Percentiles rank a stretch among this genome's conserved stretches.
phyloP scores from a whole-genome alignment of 2,113 vertebrate genomes.

The Lophochroa leadbeateri region DNA sequence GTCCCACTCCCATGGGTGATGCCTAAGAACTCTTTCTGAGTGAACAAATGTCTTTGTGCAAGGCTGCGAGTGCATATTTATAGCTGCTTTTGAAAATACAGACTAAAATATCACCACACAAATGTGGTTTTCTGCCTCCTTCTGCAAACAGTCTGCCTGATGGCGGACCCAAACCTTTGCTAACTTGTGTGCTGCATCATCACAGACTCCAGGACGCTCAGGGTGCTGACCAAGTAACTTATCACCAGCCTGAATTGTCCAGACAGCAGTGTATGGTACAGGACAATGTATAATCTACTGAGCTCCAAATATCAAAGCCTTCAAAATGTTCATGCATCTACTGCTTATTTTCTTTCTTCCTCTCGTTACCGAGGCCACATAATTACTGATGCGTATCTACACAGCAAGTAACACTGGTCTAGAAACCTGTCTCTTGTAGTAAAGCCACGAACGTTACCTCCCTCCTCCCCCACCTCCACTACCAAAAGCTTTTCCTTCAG shows the following conservation, averaged over 20 bases:
- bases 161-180: background rate
- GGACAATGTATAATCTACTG: background rate
- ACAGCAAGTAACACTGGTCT: background rate
- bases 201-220: fast-evolving
- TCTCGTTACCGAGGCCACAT: constrained; percentile 1
- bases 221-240: background rate
- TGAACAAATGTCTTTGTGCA: background rate
- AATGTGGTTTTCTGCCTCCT: background rate
- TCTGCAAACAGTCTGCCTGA: background rate
- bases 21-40: background rate
- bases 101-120: background rate
- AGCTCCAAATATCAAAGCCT: background rate
- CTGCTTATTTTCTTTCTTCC: constrained; percentile 17
- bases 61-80: background rate
- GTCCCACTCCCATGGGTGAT: background rate
- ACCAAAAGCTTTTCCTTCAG: background rate
- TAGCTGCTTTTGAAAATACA: background rate
- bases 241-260: fast-evolving
- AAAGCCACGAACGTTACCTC: constrained; percentile 45
- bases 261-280: background rate
- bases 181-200: background rate
- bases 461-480: background rate
- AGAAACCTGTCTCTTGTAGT: constrained; percentile 24
- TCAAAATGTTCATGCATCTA: background rate
- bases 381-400: constrained; percentile 47